Percentiles rank a stretch among this genome's conserved stretches.
Evolutionary conservation across 2,113 vertebrate genomes (phyloP).

Genomic region (Recurvirostra avosetta): DNA sequence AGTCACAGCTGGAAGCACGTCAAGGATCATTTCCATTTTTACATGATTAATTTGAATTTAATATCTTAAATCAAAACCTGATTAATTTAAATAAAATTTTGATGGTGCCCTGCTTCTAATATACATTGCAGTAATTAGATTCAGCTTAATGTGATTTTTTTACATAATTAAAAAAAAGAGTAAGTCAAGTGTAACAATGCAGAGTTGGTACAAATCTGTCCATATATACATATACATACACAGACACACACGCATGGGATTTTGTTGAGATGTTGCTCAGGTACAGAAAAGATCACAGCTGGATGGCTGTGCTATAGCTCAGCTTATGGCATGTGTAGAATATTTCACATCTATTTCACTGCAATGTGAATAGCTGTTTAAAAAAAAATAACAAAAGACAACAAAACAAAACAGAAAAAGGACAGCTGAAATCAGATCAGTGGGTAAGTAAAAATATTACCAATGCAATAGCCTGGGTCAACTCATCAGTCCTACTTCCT

Average conservation of each 20-base stretch:
- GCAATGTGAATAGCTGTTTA: not conserved
- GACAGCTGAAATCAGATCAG: not conserved
- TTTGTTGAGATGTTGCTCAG: constrained; percentile 27
- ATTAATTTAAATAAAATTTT: constrained; percentile 99
- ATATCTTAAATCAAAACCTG: constrained; percentile 99
- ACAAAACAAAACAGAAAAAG: not conserved
- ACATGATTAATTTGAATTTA: constrained; percentile 99
- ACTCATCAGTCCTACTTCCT: not conserved
- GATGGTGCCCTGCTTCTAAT: constrained; percentile 92
- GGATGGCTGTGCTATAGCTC: not conserved
- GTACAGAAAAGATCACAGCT: constrained; percentile 28
- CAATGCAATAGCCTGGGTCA: not conserved
- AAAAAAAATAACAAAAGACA: no score
- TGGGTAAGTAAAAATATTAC: not conserved
- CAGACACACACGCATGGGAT: constrained; percentile 42
- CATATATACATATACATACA: constrained; percentile 64
- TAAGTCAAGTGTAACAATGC: constrained; percentile 81
- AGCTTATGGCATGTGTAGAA: not conserved
- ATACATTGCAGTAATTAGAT: constrained; percentile 93
- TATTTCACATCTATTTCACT: not conserved
- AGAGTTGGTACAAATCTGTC: constrained; percentile 79
- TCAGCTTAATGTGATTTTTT: constrained; percentile 87
- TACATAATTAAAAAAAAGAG: constrained; percentile 86
- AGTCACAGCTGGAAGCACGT: constrained; percentile 98
- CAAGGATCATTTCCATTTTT: constrained; percentile 99